Evolutionary conservation across 2,888 invertebrate genomes (phyloP).

Genomic region (Hirudinaria manillensis): DNA sequence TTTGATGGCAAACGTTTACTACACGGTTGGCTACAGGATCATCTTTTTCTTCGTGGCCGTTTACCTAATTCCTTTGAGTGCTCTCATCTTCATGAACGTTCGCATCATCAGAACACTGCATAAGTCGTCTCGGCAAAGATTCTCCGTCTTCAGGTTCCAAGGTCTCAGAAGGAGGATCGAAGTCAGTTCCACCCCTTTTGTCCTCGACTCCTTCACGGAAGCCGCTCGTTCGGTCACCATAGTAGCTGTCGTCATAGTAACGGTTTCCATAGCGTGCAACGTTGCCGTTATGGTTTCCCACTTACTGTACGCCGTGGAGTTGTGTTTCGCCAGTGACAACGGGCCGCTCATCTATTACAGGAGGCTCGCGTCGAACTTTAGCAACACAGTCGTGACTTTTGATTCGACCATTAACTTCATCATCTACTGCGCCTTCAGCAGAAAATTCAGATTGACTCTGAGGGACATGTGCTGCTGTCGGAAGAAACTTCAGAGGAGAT

Average conservation of each 20-base stretch:
- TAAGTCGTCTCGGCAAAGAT: slow-evolving; percentile 21
- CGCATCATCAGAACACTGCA: slow-evolving; percentile 33
- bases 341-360: slow-evolving; percentile 31
- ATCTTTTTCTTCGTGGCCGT: slow-evolving; percentile 36
- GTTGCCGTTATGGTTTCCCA: slow-evolving; percentile 37
- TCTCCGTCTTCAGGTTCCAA: slow-evolving; percentile 13
- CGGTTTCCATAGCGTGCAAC: slow-evolving; percentile 37
- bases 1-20: slow-evolving; percentile 32
- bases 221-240: slow-evolving; percentile 33
- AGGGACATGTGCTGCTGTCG: slow-evolving; percentile 5
- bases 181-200: not conserved
- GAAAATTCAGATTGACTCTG: slow-evolving; percentile 32
- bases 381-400: slow-evolving; percentile 39
- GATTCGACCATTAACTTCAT: slow-evolving; percentile 40
- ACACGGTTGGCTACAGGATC: slow-evolving; percentile 38
- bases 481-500: not conserved
- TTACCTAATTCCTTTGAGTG: slow-evolving; percentile 37
- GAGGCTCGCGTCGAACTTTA: slow-evolving; percentile 34
- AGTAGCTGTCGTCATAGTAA: slow-evolving; percentile 37
- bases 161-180: not conserved
- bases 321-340: not conserved
- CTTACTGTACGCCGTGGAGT: slow-evolving; percentile 36
- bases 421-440: slow-evolving; percentile 40
- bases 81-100: slow-evolving; percentile 38
- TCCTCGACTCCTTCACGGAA: not conserved